phyloP scores from a whole-genome alignment of 1,140 invertebrate genomes.

The Apis mellifera region DNA sequence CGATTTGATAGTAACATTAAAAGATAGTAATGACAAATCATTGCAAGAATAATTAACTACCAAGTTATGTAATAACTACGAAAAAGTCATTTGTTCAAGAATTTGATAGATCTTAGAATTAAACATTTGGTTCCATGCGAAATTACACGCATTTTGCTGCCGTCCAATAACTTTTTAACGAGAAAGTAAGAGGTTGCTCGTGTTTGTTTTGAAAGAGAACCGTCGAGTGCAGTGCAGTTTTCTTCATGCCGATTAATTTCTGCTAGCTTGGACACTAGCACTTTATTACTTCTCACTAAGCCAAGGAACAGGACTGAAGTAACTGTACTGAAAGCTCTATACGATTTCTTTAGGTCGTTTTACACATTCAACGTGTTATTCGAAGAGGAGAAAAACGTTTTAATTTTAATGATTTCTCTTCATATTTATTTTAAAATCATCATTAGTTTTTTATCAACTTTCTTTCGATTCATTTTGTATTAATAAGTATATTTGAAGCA shows the following conservation, averaged over 20 bases:
- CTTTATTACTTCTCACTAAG: conserved; percentile 63
- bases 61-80: background rate
- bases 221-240: conserved; percentile 63
- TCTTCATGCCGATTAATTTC: conserved; percentile 64
- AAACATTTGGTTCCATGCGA: conserved; percentile 33
- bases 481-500: no score
- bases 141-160: conserved; percentile 46
- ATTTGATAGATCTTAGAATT: conserved; percentile 22
- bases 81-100: background rate
- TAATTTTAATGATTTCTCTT: conserved; percentile 21
- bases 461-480: no score
- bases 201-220: conserved; percentile 57
- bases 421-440: background rate
- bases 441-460: no score
- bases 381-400: conserved; percentile 6
- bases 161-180: conserved; percentile 42
- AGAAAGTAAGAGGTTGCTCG: conserved; percentile 51
- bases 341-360: conserved; percentile 60
- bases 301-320: conserved; percentile 53
- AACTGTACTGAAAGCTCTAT: conserved; percentile 55
- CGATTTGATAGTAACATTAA: background rate
- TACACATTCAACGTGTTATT: conserved; percentile 58
- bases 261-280: conserved; percentile 66
- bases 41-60: background rate
- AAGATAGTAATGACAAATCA: background rate